These are phyloP conservation scores for Ceratosolen solmsi DNA, from an alignment of 1,140 invertebrate genomes.

Conservation along the genomic window DNA sequence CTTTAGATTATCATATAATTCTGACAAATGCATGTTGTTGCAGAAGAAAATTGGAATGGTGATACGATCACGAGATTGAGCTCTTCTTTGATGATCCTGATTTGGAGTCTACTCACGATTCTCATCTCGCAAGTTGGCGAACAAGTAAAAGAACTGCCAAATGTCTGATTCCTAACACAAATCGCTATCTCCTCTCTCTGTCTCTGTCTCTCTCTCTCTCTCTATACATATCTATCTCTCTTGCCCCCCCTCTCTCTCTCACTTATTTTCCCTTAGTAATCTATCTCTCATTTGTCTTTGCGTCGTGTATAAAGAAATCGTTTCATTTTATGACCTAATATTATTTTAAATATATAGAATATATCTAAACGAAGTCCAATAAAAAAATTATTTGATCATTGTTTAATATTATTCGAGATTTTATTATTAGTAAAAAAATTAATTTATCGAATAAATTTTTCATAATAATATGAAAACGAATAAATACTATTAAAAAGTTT, in stretches of 20 bases:
- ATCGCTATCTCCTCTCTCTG: conserved; percentile 32
- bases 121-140: conserved; percentile 56
- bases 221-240: not conserved
- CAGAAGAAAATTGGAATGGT: conserved; percentile 29
- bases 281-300: conserved; percentile 57
- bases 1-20: conserved; percentile 44
- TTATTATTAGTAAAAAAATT: too few species aligned
- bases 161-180: conserved; percentile 50
- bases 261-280: conserved; percentile 40
- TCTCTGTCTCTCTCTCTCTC: not conserved
- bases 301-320: conserved; percentile 50
- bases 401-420: too few species aligned
- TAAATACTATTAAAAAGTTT: too few species aligned
- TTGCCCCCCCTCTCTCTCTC: not conserved
- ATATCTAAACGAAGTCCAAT: too few species aligned
- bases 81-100: conserved; percentile 51
- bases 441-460: too few species aligned
- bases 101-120: conserved; percentile 58
- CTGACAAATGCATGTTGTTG: not conserved
- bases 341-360: too few species aligned
- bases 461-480: too few species aligned
- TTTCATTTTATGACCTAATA: conserved; percentile 32
- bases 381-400: too few species aligned
- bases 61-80: not conserved
- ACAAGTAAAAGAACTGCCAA: conserved; percentile 56